Base-by-base conservation (phyloP, 1,140 invertebrate species). In the Cephus cinctus region DNA sequence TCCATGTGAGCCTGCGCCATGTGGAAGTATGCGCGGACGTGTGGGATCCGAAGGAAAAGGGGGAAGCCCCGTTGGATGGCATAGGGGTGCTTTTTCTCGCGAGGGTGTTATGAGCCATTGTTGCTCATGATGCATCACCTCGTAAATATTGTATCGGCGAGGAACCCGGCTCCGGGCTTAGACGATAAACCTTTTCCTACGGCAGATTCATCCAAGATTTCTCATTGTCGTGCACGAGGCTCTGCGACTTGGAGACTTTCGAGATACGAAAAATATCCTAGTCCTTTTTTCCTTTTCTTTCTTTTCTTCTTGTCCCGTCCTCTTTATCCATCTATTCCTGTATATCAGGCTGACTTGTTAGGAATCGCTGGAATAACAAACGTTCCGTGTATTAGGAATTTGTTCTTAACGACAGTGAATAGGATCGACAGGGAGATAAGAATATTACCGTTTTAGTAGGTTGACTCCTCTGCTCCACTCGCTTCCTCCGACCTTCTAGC, bases 81-180 rank as follows among this genome's bases (percentile, higher is more conserved):
- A 32, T 22, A 15, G 44, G 50, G 43, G n/a, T 49, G 58, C 52
- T 63, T 65, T 65, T 63, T 68, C 65, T 61, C 34, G 52, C 56
- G 56, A 54, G 61, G 57, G 68, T 68, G 61, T 71, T 72, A 71
- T 64, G 64, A 73, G 63, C 68, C 63, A 74, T 75, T 75, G 73
- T 75, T 71, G 64, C 56, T 47, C 61, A 50, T 75, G 73, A 75
- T 75, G 65, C 67, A 75, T 75, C 69, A 65, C 63, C 69, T 74
- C 73, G 70, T 75, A 75, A 75, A 75, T 75, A 71, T 73, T 67
- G 57, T 71, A 75, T 73, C 61, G 63, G 52, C 59, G 53, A 61
- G 55, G 59, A 63, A 69, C 67, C 66, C 65, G 60, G 62, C 62
- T 57, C 11, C 50, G 49, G 21, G 47, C n/a, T 48, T 59, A 43